Evolutionary conservation across 2,797 vertebrate species (phyloP).

Genomic region (Mormyrops attenuatus): DNA sequence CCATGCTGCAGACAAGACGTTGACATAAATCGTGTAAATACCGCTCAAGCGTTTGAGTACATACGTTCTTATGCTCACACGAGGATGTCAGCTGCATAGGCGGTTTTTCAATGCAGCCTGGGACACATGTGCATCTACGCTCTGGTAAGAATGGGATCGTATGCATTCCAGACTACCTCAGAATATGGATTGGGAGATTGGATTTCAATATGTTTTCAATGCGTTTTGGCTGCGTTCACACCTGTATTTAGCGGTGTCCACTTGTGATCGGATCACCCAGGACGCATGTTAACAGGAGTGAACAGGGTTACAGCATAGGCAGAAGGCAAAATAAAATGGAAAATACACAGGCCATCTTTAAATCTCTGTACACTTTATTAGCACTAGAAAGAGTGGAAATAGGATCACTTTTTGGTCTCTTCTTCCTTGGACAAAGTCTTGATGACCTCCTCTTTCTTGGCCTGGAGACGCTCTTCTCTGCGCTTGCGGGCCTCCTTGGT

Average conservation of each 20-base stretch:
- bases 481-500: constrained; percentile 94
- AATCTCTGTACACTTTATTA: constrained; percentile 63
- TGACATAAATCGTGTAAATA: background rate
- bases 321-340: background rate
- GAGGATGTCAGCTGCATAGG: background rate
- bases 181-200: background rate
- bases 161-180: background rate
- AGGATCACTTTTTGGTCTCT: constrained; percentile 82
- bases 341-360: constrained; percentile 17
- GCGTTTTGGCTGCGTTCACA: background rate
- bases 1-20: no score
- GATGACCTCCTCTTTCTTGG: constrained; percentile 97
- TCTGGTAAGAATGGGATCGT: background rate
- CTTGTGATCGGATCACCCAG: background rate
- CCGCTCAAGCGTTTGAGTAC: background rate
- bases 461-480: constrained; percentile 83
- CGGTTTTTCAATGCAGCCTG: background rate
- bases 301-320: background rate
- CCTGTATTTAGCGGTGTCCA: background rate
- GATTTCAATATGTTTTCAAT: background rate
- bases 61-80: background rate
- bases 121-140: background rate
- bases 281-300: background rate
- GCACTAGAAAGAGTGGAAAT: constrained; percentile 31
- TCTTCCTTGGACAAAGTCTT: constrained; percentile 94